Evolutionary conservation across 2,113 vertebrate genomes (phyloP).

Genomic region (Pseudorasbora parva): DNA sequence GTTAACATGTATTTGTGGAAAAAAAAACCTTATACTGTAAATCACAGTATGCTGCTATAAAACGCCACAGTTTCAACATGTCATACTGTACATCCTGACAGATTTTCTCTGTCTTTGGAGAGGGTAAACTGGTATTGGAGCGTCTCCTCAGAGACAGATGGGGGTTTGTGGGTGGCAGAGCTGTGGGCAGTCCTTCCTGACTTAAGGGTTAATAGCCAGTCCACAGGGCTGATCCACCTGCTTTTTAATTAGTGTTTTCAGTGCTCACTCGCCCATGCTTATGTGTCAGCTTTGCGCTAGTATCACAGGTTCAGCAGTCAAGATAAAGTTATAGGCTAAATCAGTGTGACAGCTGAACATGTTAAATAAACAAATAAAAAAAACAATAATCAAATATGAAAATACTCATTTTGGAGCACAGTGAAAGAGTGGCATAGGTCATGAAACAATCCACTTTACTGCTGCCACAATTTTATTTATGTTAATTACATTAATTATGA

Average conservation of each 20-base stretch:
- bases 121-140: constrained; percentile 39
- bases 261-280: constrained; percentile 28
- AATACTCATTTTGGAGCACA: neutral
- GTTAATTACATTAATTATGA: neutral
- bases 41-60: neutral
- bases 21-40: neutral
- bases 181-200: constrained; percentile 43
- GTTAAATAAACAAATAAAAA: neutral
- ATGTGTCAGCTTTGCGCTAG: constrained; percentile 7
- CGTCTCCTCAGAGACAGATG: constrained; percentile 54
- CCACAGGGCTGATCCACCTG: constrained; percentile 48
- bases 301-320: neutral
- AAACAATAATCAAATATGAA: neutral
- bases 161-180: constrained; percentile 47
- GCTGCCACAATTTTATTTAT: neutral
- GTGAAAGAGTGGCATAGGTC: neutral
- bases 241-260: constrained; percentile 52
- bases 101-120: constrained; percentile 37
- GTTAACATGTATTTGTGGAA: neutral
- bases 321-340: constrained; percentile 16
- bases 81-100: constrained; percentile 3
- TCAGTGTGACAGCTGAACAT: constrained; percentile 4
- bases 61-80: neutral
- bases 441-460: neutral
- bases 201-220: constrained; percentile 53